Percentiles rank a stretch among this genome's conserved stretches.
phyloP scores from a whole-genome alignment of 2,113 vertebrate genomes.

The Xiphophorus couchianus region DNA sequence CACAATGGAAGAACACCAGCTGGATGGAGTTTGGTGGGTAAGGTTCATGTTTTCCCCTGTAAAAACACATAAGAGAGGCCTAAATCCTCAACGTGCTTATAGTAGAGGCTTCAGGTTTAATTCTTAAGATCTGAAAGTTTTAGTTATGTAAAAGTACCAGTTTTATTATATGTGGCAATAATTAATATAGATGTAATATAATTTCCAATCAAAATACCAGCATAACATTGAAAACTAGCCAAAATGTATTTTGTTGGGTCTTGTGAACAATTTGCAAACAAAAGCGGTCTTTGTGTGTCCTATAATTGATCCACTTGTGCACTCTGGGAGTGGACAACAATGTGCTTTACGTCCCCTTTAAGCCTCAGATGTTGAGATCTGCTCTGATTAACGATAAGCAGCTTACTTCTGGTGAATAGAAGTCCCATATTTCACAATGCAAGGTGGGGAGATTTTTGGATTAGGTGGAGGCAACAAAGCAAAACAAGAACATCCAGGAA shows the following conservation, averaged over 20 bases:
- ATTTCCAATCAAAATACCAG: neutral
- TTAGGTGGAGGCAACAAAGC: constrained; percentile 36
- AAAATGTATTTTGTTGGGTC: neutral
- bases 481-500: constrained; percentile 42
- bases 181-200: neutral
- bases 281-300: neutral
- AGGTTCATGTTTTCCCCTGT: neutral
- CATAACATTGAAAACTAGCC: neutral
- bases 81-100: neutral
- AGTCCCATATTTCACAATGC: constrained; percentile 42
- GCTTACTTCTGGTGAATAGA: constrained; percentile 56
- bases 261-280: constrained; percentile 2
- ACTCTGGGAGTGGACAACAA: constrained; percentile 45
- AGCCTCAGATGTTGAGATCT: constrained; percentile 65
- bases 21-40: neutral
- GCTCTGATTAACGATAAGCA: constrained; percentile 74
- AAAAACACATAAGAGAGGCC: too few relatives aligned
- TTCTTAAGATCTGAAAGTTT: neutral
- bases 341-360: constrained; percentile 52
- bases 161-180: too few relatives aligned
- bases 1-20: neutral
- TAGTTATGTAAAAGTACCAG: neutral
- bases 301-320: constrained; percentile 35
- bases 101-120: neutral
- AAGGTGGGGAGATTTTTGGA: constrained; percentile 32